Conservation (phyloP, 2,113 vertebrate genomes). For the Rhipidura dahli region DNA sequence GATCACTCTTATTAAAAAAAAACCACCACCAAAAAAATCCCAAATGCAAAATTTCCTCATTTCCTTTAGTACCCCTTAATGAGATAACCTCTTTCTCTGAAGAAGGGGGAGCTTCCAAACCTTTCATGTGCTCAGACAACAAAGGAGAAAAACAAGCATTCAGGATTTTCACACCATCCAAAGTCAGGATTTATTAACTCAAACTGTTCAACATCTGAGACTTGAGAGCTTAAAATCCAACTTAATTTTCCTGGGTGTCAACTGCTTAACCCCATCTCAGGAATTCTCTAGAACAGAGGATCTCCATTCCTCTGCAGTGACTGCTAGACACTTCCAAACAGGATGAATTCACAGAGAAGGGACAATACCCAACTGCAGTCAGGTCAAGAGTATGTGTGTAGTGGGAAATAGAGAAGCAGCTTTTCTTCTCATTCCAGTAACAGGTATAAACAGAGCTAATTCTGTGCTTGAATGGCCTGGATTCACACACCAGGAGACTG, state of each 20-base stretch:
- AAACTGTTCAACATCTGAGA: background rate
- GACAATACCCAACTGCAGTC: background rate
- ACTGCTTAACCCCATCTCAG: background rate
- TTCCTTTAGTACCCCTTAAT: background rate
- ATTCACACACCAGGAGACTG: background rate
- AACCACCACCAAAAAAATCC: background rate
- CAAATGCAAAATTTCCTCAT: background rate
- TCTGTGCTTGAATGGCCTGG: background rate
- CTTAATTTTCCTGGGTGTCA: slow-evolving; percentile 27
- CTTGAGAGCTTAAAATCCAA: slow-evolving; percentile 20
- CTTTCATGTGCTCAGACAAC: background rate
- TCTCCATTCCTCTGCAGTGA: background rate
- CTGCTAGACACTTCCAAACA: background rate
- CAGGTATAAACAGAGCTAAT: background rate
- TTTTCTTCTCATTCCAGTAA: background rate
- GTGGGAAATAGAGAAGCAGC: background rate
- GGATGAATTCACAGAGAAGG: background rate
- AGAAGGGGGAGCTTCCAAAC: background rate
- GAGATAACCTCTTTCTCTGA: background rate
- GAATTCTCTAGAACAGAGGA: background rate
- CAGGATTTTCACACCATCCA: background rate
- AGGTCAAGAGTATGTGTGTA: background rate
- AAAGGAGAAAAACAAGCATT: background rate
- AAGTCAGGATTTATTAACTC: slow-evolving; percentile 16
- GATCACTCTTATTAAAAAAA: background rate